Evolutionary conservation across 2,113 vertebrate genomes (phyloP), one percentile per base, ranked within the genome.

Genomic region (Colius striatus): DNA sequence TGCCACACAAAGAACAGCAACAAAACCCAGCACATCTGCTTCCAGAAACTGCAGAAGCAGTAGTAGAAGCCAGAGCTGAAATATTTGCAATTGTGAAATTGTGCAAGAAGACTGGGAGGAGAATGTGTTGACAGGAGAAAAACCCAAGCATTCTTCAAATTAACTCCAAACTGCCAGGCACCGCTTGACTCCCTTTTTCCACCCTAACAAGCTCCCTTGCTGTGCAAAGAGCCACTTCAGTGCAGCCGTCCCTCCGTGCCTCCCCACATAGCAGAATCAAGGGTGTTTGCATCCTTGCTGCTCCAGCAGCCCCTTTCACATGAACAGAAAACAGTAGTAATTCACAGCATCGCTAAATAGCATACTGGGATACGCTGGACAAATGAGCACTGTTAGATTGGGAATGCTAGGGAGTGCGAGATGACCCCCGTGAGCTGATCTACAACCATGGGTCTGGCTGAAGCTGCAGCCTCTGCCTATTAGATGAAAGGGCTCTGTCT

Each of bases 91-190:
- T 21, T 34, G 27, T 58, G 54, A 87, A 91, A 84, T 17, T 54
- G n/a, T 68, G 41, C 23, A 89, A 75, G 81, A 78, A 91, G 94
- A 79, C 11, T 53, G 54, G 58, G 62, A 82, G 57, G n/a, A 94
- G 36, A 25, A 10, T 66, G 13, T 11, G 12, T 6, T 91, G 50
- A 84, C n/a, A 82, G 23, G 23, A 50, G 45, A 74, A 65, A 51
- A 55, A 6, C 9, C 8, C 36, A 86, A 4, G 0, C 47, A 26
- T 47, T 54, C 50, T 82, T 20, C 54, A 25, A 45, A 61, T 63
- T 68, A 84, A 75, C 66, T 91, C 80, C 50, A 30, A 91, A 94
- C 50, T 87, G 54, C 80, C 77, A 92, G 71, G 89, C 77, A 91
- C 76, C 57, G 68, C 89, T 68, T 89, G 65, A 26, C 78, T 89